Evolutionary conservation across 2,113 vertebrate species (phyloP), one percentile per base, ranked within the genome.

Genomic region (Peromyscus californicus): DNA sequence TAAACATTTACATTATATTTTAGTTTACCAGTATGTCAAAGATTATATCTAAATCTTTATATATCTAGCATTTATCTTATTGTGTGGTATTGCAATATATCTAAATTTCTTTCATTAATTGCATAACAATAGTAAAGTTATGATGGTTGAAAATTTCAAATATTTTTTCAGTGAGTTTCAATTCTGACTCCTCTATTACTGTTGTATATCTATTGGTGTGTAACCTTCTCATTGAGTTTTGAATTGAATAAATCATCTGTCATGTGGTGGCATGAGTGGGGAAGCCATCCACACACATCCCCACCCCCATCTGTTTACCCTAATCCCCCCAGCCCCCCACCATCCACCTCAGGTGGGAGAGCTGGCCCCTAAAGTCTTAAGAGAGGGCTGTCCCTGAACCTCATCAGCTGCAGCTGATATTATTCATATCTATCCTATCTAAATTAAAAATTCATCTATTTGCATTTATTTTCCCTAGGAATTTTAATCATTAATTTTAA

Each of bases 201-300:
- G 21, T 79, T 92, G 8, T 75, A 75, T 63, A 17, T 51, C 31
- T 75, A 80, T 26, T 42, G 78, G 48, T n/a, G 57, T 36, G 85
- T 51, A n/a, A 31, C 2, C 13, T 96, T 97, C 42, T 76, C 17
- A 79, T 45, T 69, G 26, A 31, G 67, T n/a, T 88, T 91, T 93
- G 39, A 90, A 86, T 15, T 93, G 39, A 84, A 84, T 72, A 21
- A 72, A 36, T n/a, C 36, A 72, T 39, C 17, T 72, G 36, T 72
- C 36, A 39, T 39, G 36, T 72, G 70, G 36, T 26, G 0, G 9
- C 70, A 72, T 72, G n/a, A 36, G n/a, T n/a, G n/a, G 36, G 17
- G 17, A 17, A 21, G 70, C 21, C 17, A 72, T 3, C 8, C 36
- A n/a, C 9, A 39, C 16, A n/a, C 22, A 24, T 24, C 61, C 61